Evolutionary conservation across 2,888 invertebrate genomes (phyloP), one percentile per base, ranked within the genome.

Genomic region (Syritta pipiens): DNA sequence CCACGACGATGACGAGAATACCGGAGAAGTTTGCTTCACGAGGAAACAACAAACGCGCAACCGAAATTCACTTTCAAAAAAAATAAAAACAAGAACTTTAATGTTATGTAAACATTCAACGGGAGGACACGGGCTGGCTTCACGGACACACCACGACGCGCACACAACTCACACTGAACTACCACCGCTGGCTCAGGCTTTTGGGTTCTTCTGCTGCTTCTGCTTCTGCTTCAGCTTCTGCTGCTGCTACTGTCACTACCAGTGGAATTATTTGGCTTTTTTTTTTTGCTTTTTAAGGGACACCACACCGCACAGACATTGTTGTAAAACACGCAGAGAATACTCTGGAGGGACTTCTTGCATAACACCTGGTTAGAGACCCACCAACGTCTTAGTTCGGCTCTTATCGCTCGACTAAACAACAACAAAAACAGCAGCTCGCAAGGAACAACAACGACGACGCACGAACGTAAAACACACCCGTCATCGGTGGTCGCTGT

Each of bases 361-460:
- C 79, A 79, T 79, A 79, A 79, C 74, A 79, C 79, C 72, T 79
- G 71, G 60, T 60, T 53, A 48, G 62, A 55, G 77, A 71, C 48
- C 48, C 26, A 65, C 71, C 53, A 60, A 28, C 44, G 55, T 22
- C 22, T 30, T 35, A 19, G 55, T 57, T 59, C 44, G 65, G 63
- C 57, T 49, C 62, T 55, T 62, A 62, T 62, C 62, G 26, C 32
- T 44, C 53, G 32, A 48, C 44, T n/a, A n/a, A n/a, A n/a, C n/a
- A n/a, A n/a, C n/a, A n/a, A n/a, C n/a, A n/a, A n/a, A n/a, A n/a
- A n/a, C n/a, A n/a, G n/a, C n/a, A n/a, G n/a, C n/a, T n/a, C n/a
- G n/a, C n/a, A n/a, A n/a, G n/a, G n/a, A n/a, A n/a, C n/a, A n/a
- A n/a, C n/a, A n/a, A n/a, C n/a, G n/a, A n/a, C 35, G 17, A 37